Evolutionary conservation across 2,113 vertebrate genomes (phyloP), one percentile per base, ranked within the genome.

Genomic region (Forbesichthys papilliferus): DNA sequence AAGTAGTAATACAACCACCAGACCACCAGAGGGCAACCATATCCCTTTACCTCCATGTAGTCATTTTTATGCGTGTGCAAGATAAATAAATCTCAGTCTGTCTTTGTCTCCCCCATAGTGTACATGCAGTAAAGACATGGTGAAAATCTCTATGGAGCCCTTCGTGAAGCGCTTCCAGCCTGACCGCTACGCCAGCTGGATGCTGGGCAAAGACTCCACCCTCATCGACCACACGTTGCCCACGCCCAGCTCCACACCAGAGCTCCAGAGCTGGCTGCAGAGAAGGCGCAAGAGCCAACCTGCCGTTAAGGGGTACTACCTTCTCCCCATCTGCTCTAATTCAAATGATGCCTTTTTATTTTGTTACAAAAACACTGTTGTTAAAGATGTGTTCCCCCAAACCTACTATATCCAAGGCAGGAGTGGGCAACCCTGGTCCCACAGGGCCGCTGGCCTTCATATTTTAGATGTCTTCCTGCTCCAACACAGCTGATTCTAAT

Each of bases 111-210:
- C 1, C 42, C 68, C 89, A 20, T 75, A 99, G 98, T 99, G 97
- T 82, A 95, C 94, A 34, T 99, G 97, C 83, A 96, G 96, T 80
- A 97, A 90, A 71, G 96, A 99, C 85, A 97, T 98, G 98, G 97
- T 99, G 54, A 98, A 95, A 82, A 98, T 99, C 88, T 97, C 96
- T 56, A 99, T 99, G 98, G 97, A 99, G 48, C 86, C 97, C 10
- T 99, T 99, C 85, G 97, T 99, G 70, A 95, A 88, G 80, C 95
- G 92, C 67, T 99, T 99, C 91, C 98, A 99, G 72, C 96, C 96
- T n/a, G 95, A 97, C 48, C 95, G 96, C 52, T 98, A 99, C 13
- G 85, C 93, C 34, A 91, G 91, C 54, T 99, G 97, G 98, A 96
- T 96, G 87, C 88, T 95, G 90, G 98, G 96, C 51, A 99, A 97